Base-by-base conservation (phyloP, 92 coral and sea anemone species). In the Parazoanthus atlanticus region DNA sequence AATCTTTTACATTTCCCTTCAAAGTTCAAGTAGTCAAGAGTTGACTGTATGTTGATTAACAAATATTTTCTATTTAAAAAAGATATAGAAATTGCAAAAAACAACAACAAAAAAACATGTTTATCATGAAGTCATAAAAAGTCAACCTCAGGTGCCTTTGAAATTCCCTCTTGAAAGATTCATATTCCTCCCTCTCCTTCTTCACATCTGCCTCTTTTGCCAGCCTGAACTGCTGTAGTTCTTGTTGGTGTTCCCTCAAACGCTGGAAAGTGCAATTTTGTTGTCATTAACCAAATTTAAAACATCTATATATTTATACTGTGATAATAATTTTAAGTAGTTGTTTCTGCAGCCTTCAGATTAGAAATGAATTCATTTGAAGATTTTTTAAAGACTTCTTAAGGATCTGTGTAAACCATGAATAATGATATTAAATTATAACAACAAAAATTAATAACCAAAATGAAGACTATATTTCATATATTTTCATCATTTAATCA, bases 171-270 rank as follows among this genome's bases (percentile, higher is more conserved):
- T 95, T 95, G 86, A 90, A 95, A 8, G 90, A 80, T 78, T 94
- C 95, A 64, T 93, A 86, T 17, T 92, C 95, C 19, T 92, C 96
- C 83, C 99, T 93, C 77, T 96, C 99, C 70, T 93, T 92, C 82
- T 92, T 93, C 8, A 96, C 93, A 65, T 95, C 99, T 66, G 88
- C 89, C 67, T 96, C 99, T 89, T 96, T 96, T 70, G 64, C 67
- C 32, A 93, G 88, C 73, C 93, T 88, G 88, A 96, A 96, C 91
- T 93, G 94, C 12, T 95, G 93, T 90, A 96, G 82, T 43, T 95
- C 96, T 52, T 93, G 94, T 66, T 93, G 96, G 79, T 93, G 96
- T 77, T 96, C 99, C 52, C 92, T 89, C 26, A 96, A 72, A 29
- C 95, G 94, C 99, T 96, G 54, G 58, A 33, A 67, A 66, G 8